Evolutionary conservation across 2,888 invertebrate genomes (phyloP).

Genomic region (Ophion ventricosus): DNA sequence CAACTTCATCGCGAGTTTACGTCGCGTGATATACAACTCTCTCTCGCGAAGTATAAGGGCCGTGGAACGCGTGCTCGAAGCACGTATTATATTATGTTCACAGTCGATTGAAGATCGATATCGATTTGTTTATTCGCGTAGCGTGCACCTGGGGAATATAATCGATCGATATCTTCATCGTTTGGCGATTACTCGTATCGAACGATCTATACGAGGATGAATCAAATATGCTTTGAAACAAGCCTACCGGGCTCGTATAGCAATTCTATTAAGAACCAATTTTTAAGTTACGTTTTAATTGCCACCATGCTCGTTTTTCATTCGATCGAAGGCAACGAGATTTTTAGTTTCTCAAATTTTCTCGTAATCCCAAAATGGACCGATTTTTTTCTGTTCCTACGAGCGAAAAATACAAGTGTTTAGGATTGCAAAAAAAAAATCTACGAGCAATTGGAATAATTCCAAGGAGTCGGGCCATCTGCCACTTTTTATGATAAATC

Average conservation of each 20-base stretch:
- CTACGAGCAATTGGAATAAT: no score
- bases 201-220: background rate
- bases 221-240: background rate
- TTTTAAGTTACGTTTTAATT: no score
- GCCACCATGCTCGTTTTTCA: no score
- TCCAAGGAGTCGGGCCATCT: no score
- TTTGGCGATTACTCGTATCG: conserved; percentile 4
- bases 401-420: no score
- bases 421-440: no score
- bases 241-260: background rate
- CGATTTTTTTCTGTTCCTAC: no score
- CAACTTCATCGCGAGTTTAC: conserved; percentile 50
- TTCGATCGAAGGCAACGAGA: no score
- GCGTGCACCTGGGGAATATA: conserved; percentile 18
- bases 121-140: conserved; percentile 43
- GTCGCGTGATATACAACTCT: conserved; percentile 34
- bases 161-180: conserved; percentile 51
- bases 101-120: conserved; percentile 52
- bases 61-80: conserved; percentile 34
- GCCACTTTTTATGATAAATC: no score
- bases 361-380: no score
- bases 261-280: no score
- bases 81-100: conserved; percentile 43
- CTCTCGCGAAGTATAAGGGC: conserved; percentile 26
- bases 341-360: no score